phyloP scores from a whole-genome alignment of 2,888 invertebrate species.

The Drosophila hawaiiensis region DNA sequence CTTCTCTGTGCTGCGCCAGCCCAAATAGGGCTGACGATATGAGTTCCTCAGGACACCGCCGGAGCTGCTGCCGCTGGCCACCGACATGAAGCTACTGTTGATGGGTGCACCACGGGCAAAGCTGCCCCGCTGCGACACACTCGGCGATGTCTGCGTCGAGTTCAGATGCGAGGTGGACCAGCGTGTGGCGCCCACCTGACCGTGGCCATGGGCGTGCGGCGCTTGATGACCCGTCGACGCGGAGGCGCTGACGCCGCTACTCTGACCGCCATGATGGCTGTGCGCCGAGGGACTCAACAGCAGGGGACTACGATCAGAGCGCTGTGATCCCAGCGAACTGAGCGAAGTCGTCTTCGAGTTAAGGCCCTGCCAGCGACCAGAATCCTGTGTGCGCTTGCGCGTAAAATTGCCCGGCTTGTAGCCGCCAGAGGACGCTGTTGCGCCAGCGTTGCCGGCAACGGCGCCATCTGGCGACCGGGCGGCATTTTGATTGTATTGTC shows the following conservation, averaged over 20 bases:
- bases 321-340: constrained; percentile 89
- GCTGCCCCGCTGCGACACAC: constrained; percentile 90
- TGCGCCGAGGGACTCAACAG: constrained; percentile 85
- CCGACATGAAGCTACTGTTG: constrained; percentile 86
- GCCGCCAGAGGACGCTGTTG: constrained; percentile 40
- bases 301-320: constrained; percentile 85
- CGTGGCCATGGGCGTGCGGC: constrained; percentile 36
- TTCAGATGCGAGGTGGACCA: constrained; percentile 92
- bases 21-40: constrained; percentile 94
- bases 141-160: constrained; percentile 90
- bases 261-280: constrained; percentile 85
- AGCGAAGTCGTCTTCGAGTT: constrained; percentile 95
- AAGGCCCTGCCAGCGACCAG: constrained; percentile 88
- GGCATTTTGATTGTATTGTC: constrained; percentile 85
- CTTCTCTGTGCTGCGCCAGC: constrained; percentile 95
- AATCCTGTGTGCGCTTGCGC: constrained; percentile 91
- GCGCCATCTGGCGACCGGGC: constrained; percentile 70
- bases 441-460: constrained; percentile 8
- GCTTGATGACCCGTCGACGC: constrained; percentile 31
- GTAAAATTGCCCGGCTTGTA: constrained; percentile 91
- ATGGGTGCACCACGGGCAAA: constrained; percentile 87
- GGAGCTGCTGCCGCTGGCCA: constrained; percentile 88
- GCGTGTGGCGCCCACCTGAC: constrained; percentile 83
- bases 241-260: constrained; percentile 33
- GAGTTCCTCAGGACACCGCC: constrained; percentile 86